phyloP scores from a whole-genome alignment of 2,797 vertebrate species.

The Okamejei kenojei region DNA sequence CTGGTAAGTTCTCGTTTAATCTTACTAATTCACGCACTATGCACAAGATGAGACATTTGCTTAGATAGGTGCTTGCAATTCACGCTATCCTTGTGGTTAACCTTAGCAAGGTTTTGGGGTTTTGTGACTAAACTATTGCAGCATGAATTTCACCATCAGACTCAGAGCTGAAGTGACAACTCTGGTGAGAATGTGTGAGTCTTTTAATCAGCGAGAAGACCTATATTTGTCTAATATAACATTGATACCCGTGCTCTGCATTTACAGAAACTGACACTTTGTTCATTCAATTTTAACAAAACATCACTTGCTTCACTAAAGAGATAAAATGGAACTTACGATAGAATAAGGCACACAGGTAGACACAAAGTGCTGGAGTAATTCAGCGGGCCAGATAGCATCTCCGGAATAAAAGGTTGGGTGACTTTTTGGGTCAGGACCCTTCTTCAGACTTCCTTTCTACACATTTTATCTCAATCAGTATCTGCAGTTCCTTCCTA shows the following conservation, averaged over 20 bases:
- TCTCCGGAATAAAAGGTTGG: too few relatives aligned
- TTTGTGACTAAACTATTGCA: not conserved
- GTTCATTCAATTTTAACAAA: not conserved
- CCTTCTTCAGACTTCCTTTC: too few relatives aligned
- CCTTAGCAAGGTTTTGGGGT: not conserved
- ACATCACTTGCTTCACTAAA: not conserved
- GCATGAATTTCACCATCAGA: not conserved
- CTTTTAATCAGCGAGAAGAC: not conserved
- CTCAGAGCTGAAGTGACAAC: not conserved
- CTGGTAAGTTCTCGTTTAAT: too few relatives aligned
- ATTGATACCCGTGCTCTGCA: not conserved
- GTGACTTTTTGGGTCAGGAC: too few relatives aligned
- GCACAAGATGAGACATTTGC: not conserved
- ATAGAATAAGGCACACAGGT: too few relatives aligned
- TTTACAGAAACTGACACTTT: not conserved
- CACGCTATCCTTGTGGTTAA: constrained; percentile 5
- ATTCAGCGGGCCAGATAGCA: too few relatives aligned
- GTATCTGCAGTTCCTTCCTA: too few relatives aligned
- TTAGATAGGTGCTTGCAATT: not conserved
- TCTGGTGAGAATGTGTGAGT: not conserved
- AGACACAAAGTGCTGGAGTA: too few relatives aligned
- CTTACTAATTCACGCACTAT: too few relatives aligned
- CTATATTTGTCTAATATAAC: not conserved
- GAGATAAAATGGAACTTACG: not conserved
- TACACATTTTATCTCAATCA: too few relatives aligned